Evolutionary conservation across 1,140 invertebrate genomes (phyloP).

Genomic region (Orchestia grillus): DNA sequence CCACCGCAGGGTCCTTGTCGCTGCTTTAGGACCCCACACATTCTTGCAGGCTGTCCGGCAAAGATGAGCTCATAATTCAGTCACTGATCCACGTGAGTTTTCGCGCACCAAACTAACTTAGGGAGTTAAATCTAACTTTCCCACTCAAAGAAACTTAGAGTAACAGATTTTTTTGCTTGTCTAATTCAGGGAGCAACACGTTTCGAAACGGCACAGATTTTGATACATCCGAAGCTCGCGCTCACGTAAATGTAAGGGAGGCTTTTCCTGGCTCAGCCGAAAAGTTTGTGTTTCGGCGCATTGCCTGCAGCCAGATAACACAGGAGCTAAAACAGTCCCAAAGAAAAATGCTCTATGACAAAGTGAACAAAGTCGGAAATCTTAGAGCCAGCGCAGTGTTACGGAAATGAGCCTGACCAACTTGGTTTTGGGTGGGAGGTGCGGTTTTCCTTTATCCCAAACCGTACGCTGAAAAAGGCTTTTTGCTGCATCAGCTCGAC

Average conservation of each 20-base stretch:
- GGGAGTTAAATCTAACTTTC: neutral
- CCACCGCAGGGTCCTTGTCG: neutral
- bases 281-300: conserved; percentile 7
- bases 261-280: conserved; percentile 4
- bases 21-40: neutral
- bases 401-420: neutral
- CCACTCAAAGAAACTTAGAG: neutral
- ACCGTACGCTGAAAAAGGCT: neutral
- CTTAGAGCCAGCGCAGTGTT: neutral
- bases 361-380: conserved; percentile 8
- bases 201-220: neutral
- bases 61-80: neutral
- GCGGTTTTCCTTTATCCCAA: neutral
- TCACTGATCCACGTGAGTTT: neutral
- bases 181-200: neutral
- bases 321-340: neutral
- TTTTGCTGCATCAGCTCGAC: neutral
- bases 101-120: neutral
- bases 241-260: neutral
- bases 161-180: neutral
- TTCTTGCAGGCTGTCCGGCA: neutral
- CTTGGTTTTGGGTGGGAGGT: neutral
- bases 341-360: neutral
- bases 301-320: conserved; percentile 6
- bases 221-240: neutral